A percentile compares a stretch with the other conserved stretches of the same genome.
These are phyloP conservation scores for Temnopleurus reevesii DNA, from an alignment of 53 echinoderm and acorn worm genomes.

Conservation along the genomic window DNA sequence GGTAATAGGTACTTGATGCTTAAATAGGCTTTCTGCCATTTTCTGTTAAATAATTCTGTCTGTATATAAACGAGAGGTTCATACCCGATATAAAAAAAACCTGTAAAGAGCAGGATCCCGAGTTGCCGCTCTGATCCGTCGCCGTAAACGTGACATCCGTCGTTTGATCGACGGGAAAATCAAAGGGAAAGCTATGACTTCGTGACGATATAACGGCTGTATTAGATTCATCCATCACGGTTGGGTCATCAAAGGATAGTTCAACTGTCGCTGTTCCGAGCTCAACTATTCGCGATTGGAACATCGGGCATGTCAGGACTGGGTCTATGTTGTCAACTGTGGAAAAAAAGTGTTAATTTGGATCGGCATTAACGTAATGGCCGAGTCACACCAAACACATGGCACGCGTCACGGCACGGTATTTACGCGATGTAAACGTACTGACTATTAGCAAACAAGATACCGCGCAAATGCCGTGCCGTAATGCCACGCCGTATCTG, in stretches of 20 bases:
- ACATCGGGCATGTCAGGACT: background rate
- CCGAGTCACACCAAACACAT: no score
- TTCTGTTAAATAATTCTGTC: no score
- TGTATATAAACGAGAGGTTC: no score
- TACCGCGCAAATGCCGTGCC: no score
- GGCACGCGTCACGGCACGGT: no score
- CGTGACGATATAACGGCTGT: background rate
- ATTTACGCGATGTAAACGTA: no score
- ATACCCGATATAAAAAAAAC: background rate
- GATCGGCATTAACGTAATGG: no score
- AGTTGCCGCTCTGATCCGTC: background rate
- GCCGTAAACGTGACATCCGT: background rate
- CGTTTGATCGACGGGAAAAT: background rate
- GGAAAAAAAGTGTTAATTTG: background rate
- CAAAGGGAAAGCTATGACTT: background rate
- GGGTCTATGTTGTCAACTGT: constrained; percentile 9
- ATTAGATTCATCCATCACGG: background rate
- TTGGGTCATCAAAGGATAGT: background rate
- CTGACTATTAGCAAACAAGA: no score
- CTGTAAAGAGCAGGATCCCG: background rate
- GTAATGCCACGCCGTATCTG: no score
- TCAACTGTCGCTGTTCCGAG: background rate
- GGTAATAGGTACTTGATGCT: no score
- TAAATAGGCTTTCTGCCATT: no score
- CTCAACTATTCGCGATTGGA: background rate